Percentiles rank a stretch among this genome's conserved stretches.
These are phyloP conservation scores for Neodiprion fabricii DNA, from an alignment of 1,140 invertebrate genomes.

Conservation along the genomic window DNA sequence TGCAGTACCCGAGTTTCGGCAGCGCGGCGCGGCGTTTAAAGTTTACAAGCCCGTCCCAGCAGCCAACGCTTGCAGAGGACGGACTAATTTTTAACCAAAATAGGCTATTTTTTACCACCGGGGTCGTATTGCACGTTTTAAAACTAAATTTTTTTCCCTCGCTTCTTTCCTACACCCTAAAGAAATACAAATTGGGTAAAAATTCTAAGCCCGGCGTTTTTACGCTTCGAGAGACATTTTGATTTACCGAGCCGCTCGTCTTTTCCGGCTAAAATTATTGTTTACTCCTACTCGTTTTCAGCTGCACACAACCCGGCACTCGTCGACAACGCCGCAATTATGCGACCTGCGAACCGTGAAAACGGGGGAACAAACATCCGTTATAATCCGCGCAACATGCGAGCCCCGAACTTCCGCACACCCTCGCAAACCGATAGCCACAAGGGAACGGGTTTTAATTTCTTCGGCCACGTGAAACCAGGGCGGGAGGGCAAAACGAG, in stretches of 20 bases:
- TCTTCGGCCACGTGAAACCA: too few relatives aligned
- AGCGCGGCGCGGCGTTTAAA: not conserved
- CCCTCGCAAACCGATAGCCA: too few relatives aligned
- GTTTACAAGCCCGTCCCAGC: not conserved
- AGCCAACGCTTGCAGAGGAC: not conserved
- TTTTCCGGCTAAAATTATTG: too few relatives aligned
- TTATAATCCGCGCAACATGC: too few relatives aligned
- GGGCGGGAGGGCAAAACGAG: too few relatives aligned
- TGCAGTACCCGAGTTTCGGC: not conserved
- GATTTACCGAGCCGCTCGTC: not conserved
- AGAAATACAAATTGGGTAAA: not conserved
- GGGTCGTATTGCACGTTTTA: constrained; percentile 34
- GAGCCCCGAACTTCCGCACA: too few relatives aligned
- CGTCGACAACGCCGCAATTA: too few relatives aligned
- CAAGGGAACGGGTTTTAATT: too few relatives aligned
- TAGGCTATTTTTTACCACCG: constrained; percentile 45
- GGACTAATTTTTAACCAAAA: constrained; percentile 57
- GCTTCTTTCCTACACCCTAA: constrained; percentile 14
- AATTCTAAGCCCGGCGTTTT: not conserved
- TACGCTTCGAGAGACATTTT: not conserved
- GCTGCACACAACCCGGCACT: too few relatives aligned
- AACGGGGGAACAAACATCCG: too few relatives aligned
- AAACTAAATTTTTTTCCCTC: constrained; percentile 41
- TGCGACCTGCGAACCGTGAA: too few relatives aligned
- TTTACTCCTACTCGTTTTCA: too few relatives aligned